Evolutionary conservation across 2,888 invertebrate genomes (phyloP), one percentile per base, ranked within the genome.

Genomic region (Tetrapedia diversipes): DNA sequence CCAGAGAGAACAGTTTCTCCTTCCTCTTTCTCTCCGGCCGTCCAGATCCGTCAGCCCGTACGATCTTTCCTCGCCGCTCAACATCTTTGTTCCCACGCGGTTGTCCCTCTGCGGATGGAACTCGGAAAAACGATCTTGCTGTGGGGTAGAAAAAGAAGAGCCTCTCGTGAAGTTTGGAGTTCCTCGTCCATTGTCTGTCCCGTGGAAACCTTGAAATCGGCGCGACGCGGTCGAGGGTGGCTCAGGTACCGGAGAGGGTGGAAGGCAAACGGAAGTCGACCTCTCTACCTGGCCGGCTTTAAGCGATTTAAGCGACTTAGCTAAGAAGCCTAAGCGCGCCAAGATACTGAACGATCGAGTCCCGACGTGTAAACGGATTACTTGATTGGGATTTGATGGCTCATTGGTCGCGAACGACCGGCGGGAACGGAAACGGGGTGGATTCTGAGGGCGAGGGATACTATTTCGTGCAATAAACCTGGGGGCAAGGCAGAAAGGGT

Each of bases 291-390:
- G 51, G 56, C 2, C 6, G n/a, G n/a, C 37, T 60, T 73, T 39
- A 59, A 70, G 69, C 67, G 78, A 78, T 82, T 81, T 77, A 70
- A 74, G 80, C 79, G 83, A 80, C 82, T 86, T 81, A 81, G 70
- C 67, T 64, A 64, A 77, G 88, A 88, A 89, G 84, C 87, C 87
- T 61, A 68, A 65, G 79, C 70, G 69, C 61, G 72, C 70, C 56
- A 24, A 65, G 69, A 37, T 37, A 47, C 24, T 19, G 32, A 69
- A 45, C 54, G 32, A 29, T 54, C 24, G 63, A 73, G 57, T 61
- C 71, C 73, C 67, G 80, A 39, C 78, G 56, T 80, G 74, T 86
- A 86, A 87, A 81, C 65, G 84, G 86, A 87, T 89, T 86, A 87
- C 66, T 74, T 79, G 84, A 86, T 82, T 81, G 74, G 76, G 81